Base-by-base conservation (phyloP, 2,113 vertebrate genomes). In the Nannobrachium achirus region DNA sequence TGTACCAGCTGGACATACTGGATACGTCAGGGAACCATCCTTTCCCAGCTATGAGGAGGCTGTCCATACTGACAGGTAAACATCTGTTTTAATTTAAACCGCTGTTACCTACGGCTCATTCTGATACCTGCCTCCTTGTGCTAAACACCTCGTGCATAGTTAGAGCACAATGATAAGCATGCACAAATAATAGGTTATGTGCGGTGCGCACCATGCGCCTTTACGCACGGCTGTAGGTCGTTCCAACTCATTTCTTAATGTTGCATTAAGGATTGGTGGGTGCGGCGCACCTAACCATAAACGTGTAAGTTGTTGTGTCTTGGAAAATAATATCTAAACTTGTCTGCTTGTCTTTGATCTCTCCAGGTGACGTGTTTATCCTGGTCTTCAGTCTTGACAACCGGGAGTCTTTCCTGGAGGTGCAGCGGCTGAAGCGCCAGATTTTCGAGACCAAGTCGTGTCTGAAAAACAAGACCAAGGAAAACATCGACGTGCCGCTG, bases 311-410 rank as follows among this genome's bases (percentile, higher is more conserved):
- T 33, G 6, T 33, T 33, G 25, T 25, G 25, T 33, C 25, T 33
- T 5, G 8, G 38, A 55, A 11, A 39, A 1, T 2, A 19, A 14
- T 63, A 56, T 72, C 25, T 50, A 40, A 75, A 46, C 14, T 0
- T 18, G 1, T 25, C 8, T 7, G 52, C 8, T 10, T 67, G 19
- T 20, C 1, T 38, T 0, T 63, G n/a, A 50, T 63, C 11, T 63
- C 55, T 80, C 1, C 80, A 99, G 98, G 98, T 73, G 98, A 99
- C 0, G 95, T 98, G 1, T 99, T 99, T 79, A 97, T 99, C 77
- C 92, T 99, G 0, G 97, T 99, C 14, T 99, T 99, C 92, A 98
- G 97, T 48, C 86, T 99, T 81, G 97, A 99, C 90, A 98, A 95
- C 90, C 92, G 94, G 1, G 97, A 98, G 75, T 99, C 98, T 61